Base-by-base conservation (phyloP, 1,140 invertebrate genomes). In the Aphaenogaster floridana region DNA sequence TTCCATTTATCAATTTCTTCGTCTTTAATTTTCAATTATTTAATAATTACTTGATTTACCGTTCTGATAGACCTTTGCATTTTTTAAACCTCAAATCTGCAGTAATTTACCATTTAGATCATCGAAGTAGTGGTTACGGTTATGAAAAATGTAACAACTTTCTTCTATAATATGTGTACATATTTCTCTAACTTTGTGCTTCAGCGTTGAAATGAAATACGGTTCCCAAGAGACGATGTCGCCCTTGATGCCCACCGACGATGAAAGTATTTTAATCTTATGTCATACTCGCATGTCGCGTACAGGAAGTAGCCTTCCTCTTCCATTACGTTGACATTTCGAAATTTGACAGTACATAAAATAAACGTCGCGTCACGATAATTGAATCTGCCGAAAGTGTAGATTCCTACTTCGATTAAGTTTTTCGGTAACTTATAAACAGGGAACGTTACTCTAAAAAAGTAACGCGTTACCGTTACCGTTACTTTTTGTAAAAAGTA, bases 251-350 rank as follows among this genome's bases (percentile, higher is more conserved):
- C 80, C 39, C 39, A 59, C 3, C 39, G 64, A 72, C 83, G 66
- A 83, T 39, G 66, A 71, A 86, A 91, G 86, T 83, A 86, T 91
- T 91, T 91, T 91, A 91, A 91, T 91, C 78, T 91, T 66, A 59
- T 45, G 63, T 7, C 42, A 61, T 48, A 63, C 45, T 54, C 84
- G 52, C 59, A 72, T 64, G 54, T 76, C 85, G 39, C 39, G 76
- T n/a, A 42, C 13, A 52, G 36, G 45, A 45, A 57, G 36, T 45
- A 28, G 13, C 21, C 15, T 71, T 71, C 9, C 39, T 57, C 1
- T 45, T 42, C 13, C n/a, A 17, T 42, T 28, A 45, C 52, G 9
- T 45, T n/a, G 21, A 34, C 28, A 48, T 50, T 79, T 39, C 28
- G 54, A 80, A 69, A 80, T 69, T 69, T 54, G 48, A 52, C n/a